Percentiles rank a stretch among this genome's conserved stretches.
Conservation (phyloP, 2,888 invertebrate species). For the Ophraella communa region DNA sequence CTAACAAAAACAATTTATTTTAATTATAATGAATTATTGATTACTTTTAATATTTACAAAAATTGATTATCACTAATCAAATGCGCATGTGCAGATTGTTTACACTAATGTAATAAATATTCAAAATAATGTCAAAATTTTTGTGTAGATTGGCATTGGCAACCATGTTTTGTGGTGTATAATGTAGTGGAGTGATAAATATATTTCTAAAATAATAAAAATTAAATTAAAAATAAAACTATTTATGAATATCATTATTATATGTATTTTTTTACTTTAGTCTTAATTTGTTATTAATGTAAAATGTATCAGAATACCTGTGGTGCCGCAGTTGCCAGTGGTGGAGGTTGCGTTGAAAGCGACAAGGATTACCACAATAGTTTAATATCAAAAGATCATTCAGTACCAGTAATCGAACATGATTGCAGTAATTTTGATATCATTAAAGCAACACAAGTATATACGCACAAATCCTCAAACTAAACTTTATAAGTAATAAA, state of each 20-base stretch:
- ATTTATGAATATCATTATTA: not conserved
- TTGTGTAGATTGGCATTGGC: no score
- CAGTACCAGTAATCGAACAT: conserved; percentile 69
- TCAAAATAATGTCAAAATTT: no score
- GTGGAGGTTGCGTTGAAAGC: conserved; percentile 68
- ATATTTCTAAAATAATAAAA: not conserved
- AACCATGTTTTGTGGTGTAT: not conserved
- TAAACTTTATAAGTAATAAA: no score
- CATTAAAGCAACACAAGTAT: conserved; percentile 90
- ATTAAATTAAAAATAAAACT: not conserved
- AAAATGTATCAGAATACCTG: conserved; percentile 76
- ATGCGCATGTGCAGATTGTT: no score
- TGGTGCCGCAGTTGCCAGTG: conserved; percentile 71
- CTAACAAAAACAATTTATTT: no score
- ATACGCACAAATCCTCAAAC: no score
- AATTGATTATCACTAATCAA: no score
- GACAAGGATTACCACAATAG: conserved; percentile 70
- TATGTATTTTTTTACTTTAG: not conserved
- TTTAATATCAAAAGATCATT: conserved; percentile 68
- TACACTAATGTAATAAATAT: no score
- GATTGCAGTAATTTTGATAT: conserved; percentile 88
- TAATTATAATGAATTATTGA: no score
- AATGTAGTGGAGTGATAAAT: not conserved
- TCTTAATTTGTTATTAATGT: conserved; percentile 10
- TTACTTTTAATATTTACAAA: no score